Conservation (phyloP, 2,888 invertebrate genomes). For the Myopa tessellatipennis region DNA sequence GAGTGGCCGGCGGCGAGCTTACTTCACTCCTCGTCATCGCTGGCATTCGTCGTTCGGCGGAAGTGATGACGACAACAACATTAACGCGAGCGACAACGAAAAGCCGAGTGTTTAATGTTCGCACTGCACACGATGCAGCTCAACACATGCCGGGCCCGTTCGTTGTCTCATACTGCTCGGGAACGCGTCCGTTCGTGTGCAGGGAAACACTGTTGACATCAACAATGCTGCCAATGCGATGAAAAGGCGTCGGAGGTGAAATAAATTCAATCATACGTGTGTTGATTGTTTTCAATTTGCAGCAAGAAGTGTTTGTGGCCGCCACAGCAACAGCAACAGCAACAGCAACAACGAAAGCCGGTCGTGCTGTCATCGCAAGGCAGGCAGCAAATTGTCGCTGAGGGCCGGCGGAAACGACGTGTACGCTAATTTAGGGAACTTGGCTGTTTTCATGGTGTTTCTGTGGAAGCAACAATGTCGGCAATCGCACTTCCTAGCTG, state of each 20-base stretch:
- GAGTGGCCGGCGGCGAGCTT: neutral
- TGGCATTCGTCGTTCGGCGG: neutral
- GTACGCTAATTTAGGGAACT: no score
- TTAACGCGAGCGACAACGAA: neutral
- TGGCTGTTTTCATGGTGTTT: neutral
- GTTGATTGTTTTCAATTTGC: no score
- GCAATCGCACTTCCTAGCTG: neutral
- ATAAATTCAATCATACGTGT: no score
- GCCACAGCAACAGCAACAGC: neutral
- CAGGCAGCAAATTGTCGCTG: no score
- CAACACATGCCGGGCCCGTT: neutral
- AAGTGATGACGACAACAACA: neutral
- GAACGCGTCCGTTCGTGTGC: no score
- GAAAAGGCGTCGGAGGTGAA: no score
- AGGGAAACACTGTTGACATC: neutral
- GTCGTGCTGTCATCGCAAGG: neutral
- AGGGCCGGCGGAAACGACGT: no score
- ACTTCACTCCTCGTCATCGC: neutral
- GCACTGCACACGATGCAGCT: neutral
- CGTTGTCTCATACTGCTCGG: neutral
- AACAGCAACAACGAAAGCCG: neutral
- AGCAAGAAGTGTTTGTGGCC: neutral
- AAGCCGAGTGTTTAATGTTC: neutral
- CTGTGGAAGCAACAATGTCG: neutral
- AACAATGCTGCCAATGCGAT: neutral